Evolutionary conservation across 2,113 vertebrate genomes (phyloP).

Genomic region (Tretioscincus oriximinensis): DNA sequence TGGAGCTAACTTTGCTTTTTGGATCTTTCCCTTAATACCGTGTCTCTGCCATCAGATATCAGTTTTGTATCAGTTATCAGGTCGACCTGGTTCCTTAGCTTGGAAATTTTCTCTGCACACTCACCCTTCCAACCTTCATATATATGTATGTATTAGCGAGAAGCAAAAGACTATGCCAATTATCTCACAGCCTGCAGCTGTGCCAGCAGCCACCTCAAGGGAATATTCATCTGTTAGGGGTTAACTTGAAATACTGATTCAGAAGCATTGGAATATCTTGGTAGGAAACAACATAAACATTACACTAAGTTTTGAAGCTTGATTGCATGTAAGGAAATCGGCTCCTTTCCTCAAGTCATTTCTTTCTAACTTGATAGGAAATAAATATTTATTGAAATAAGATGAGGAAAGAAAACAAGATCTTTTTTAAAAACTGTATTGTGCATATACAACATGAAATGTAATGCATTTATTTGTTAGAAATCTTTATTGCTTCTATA

Average conservation of each 20-base stretch:
- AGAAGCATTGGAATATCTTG: conserved; percentile 4
- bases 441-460: not conserved
- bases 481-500: not conserved
- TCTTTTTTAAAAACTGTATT: not conserved
- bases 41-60: not conserved
- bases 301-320: conserved; percentile 31
- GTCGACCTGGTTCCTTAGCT: not conserved
- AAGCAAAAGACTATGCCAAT: conserved; percentile 15
- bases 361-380: conserved; percentile 8
- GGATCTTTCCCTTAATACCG: not conserved
- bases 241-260: conserved; percentile 5
- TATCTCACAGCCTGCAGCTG: conserved; percentile 22
- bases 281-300: not conserved
- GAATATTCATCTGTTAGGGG: not conserved
- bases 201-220: not conserved
- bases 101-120: not conserved
- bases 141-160: not conserved
- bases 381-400: conserved; percentile 40
- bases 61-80: not conserved
- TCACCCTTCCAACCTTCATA: not conserved
- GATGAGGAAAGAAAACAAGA: conserved; percentile 3
- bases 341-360: not conserved
- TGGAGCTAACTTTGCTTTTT: not conserved
- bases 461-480: not conserved
- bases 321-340: conserved; percentile 18